Percentiles rank a stretch among this genome's conserved stretches.
Evolutionary conservation across 1,140 invertebrate species (phyloP).

Genomic region (Musca domestica): DNA sequence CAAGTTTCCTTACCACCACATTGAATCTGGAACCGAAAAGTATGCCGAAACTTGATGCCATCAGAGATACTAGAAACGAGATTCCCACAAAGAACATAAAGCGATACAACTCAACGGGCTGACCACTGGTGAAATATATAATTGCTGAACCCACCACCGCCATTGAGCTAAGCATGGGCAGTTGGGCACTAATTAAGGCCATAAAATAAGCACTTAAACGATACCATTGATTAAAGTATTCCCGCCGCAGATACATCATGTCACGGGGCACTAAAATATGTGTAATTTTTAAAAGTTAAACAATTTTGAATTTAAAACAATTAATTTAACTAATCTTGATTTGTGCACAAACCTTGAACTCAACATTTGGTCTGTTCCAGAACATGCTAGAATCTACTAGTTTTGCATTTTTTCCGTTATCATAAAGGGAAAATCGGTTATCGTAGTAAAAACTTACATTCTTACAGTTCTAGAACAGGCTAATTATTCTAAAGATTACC

Average conservation of each 20-base stretch:
- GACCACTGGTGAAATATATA: conserved; percentile 81
- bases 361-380: too few species aligned
- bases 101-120: conserved; percentile 76
- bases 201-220: conserved; percentile 85
- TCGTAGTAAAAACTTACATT: too few species aligned
- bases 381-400: too few species aligned
- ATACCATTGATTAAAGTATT: conserved; percentile 95
- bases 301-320: too few species aligned
- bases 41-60: conserved; percentile 73
- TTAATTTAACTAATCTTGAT: too few species aligned
- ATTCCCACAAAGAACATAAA: conserved; percentile 68
- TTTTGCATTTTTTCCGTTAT: too few species aligned
- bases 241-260: conserved; percentile 80
- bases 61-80: conserved; percentile 67
- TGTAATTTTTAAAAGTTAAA: too few species aligned
- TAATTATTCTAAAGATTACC: too few species aligned
- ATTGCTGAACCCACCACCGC: conserved; percentile 75
- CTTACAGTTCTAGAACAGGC: too few species aligned
- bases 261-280: conserved; percentile 86
- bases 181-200: conserved; percentile 73
- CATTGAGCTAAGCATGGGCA: conserved; percentile 70
- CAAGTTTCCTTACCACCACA: conserved; percentile 68
- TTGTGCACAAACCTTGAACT: too few species aligned
- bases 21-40: conserved; percentile 69
- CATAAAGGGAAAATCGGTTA: too few species aligned